These are phyloP conservation scores for Lutjanus campechanus DNA, from an alignment of 2,797 vertebrate genomes.

Conservation along the genomic window DNA sequence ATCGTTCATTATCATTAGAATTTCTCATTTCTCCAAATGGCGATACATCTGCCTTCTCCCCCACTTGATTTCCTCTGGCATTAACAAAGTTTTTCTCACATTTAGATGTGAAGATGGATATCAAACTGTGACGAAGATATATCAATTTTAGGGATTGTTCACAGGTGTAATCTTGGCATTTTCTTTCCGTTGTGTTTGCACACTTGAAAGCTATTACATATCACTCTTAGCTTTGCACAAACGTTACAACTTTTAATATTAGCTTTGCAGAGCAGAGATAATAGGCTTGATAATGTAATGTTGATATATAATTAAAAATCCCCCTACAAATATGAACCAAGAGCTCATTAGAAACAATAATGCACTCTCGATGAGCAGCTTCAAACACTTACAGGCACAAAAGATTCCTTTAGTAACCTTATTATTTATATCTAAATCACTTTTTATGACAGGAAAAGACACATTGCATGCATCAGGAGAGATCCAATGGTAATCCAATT, in stretches of 20 bases:
- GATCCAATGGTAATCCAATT: slow-evolving; percentile 52
- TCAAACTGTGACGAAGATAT: slow-evolving; percentile 44
- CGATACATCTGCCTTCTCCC: slow-evolving; percentile 40
- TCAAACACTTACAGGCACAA: slow-evolving; percentile 20
- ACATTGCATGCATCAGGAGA: slow-evolving; percentile 3
- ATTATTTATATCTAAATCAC: slow-evolving; percentile 34
- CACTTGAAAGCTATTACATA: slow-evolving; percentile 14
- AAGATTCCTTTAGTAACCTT: slow-evolving; percentile 22
- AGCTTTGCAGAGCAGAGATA: slow-evolving; percentile 20
- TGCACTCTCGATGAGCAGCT: slow-evolving; percentile 17
- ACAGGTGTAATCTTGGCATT: slow-evolving; percentile 25
- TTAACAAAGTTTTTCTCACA: slow-evolving; percentile 39
- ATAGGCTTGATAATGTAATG: slow-evolving; percentile 41
- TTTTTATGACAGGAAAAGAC: slow-evolving; percentile 40
- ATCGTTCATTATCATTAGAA: slow-evolving; percentile 29
- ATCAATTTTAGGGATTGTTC: slow-evolving; percentile 28
- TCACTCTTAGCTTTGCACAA: slow-evolving; percentile 34
- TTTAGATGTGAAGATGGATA: slow-evolving; percentile 48
- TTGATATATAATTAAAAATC: slow-evolving; percentile 44
- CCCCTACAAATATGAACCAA: slow-evolving; percentile 33
- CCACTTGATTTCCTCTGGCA: slow-evolving; percentile 52
- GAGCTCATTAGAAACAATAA: slow-evolving; percentile 43
- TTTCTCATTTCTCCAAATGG: slow-evolving; percentile 49
- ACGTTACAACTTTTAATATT: slow-evolving; percentile 24
- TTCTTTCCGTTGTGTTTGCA: slow-evolving; percentile 13